Evolutionary conservation across 2,113 vertebrate genomes (phyloP).

Genomic region (Mionectes macconnelli): DNA sequence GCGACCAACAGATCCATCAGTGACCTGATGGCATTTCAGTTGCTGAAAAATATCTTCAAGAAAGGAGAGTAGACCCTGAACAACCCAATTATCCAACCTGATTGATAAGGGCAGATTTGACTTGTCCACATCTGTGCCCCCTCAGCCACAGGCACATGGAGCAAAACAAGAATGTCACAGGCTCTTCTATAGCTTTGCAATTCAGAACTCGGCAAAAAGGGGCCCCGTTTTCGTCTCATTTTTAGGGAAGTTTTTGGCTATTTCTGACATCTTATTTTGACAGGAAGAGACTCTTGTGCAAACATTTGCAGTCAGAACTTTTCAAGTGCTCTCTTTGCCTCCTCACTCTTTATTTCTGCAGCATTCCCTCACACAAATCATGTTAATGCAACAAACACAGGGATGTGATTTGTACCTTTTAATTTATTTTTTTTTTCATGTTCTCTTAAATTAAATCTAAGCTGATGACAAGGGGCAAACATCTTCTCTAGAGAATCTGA

Average conservation of each 20-base stretch:
- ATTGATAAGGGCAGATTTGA: neutral
- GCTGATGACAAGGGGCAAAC: neutral
- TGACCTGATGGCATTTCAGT: neutral
- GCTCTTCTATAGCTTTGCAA: neutral
- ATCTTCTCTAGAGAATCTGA: neutral
- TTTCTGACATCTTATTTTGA: neutral
- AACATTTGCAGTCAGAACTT: neutral
- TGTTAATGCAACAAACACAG: neutral
- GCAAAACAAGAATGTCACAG: neutral
- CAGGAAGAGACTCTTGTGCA: neutral
- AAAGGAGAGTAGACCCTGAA: neutral
- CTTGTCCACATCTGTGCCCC: neutral
- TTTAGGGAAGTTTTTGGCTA: neutral
- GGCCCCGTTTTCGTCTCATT: neutral
- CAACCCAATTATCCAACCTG: neutral
- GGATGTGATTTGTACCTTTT: neutral
- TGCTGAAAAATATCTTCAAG: neutral
- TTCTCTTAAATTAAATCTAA: conserved; percentile 34
- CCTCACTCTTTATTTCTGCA: neutral
- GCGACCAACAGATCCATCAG: neutral
- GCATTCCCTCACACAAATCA: neutral
- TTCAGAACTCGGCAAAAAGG: neutral
- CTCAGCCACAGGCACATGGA: neutral
- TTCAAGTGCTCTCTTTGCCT: neutral
- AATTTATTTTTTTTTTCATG: neutral